Evolutionary conservation across 1,140 invertebrate genomes (phyloP), one percentile per base, ranked within the genome.

Genomic region (Drosophila nasuta): DNA sequence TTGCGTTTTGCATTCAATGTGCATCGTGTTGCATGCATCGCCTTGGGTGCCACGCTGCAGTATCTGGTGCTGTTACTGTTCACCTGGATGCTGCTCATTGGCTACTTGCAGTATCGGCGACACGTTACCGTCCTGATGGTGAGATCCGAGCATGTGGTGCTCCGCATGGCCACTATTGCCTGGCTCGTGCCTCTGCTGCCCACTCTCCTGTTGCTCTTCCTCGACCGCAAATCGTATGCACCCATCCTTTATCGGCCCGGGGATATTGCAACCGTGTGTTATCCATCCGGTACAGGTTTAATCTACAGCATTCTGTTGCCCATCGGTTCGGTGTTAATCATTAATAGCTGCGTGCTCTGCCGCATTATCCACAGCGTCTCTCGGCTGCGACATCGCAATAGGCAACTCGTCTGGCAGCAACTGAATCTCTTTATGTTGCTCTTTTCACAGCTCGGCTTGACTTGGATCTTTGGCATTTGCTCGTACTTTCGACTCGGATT

Each of bases 41-140:
- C 92, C 20, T 70, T 95, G 15, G 95, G 95, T 4, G 93, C 93
- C 5, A 49, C 94, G 38, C 77, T 95, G 41, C 95, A 95, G 82
- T 95, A 95, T 81, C 93, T 94, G 5, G 93, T 95, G 35, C 77
- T 95, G 15, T 93, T 94, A 2, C 93, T 95, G 68, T 95, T 95
- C 82, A 93, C 93, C 81, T 95, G 95, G 95, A 95, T 95, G 95
- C 81, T 95, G 38, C 93, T 95, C 13, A 94, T 95, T 7, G 95
- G 94, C 7, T 87, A 94, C 54, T 88, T 95, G 52, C 95, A 95
- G 81, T 95, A 95, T 81, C 93, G 94, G 63, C 92, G 95, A 51
- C 95, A 95, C 65, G 94, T 95, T 0, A 91, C 93, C 46, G 94
- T 95, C 1, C 93, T 94, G 1, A 93, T 93, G 8, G 90, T 91